Evolutionary conservation across 30 jellyfish, hydroid and myxozoan species (phyloP).

Genomic region (Phacellophora camtschatica): DNA sequence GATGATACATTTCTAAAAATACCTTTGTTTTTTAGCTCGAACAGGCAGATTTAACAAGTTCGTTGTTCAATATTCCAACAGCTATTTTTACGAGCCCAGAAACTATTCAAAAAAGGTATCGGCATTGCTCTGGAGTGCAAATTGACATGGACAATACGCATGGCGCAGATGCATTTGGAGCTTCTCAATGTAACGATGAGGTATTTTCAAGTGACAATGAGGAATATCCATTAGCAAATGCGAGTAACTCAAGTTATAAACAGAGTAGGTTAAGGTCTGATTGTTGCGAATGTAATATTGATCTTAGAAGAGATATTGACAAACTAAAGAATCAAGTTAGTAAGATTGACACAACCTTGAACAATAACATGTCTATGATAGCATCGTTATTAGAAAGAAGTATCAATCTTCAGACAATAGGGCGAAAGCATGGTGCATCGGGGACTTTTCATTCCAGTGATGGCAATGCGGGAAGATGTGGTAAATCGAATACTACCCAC

Average conservation of each 20-base stretch:
- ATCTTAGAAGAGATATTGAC: constrained; percentile 54
- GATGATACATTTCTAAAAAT: too few relatives aligned
- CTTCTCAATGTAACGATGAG: not conserved
- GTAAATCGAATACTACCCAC: not conserved
- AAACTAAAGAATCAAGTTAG: constrained; percentile 15
- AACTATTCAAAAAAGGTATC: not conserved
- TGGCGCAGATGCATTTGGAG: not conserved
- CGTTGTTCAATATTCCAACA: constrained; percentile 34
- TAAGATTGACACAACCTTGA: constrained; percentile 38
- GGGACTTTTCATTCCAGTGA: not conserved
- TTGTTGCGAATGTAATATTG: constrained; percentile 68
- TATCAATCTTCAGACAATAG: not conserved
- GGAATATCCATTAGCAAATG: not conserved
- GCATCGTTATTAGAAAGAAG: constrained; percentile 24
- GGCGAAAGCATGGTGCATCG: constrained; percentile 17
- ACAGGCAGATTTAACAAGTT: constrained; percentile 56
- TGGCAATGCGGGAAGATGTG: not conserved
- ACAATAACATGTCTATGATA: not conserved
- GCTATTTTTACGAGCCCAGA: constrained; percentile 70
- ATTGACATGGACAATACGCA: constrained; percentile 5
- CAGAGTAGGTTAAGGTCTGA: not conserved
- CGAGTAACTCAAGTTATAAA: not conserved
- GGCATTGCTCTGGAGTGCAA: constrained; percentile 4
- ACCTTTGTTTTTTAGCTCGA: constrained; percentile 3
- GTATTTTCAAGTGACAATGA: not conserved